A percentile compares a stretch with the other conserved stretches of the same genome.
These are phyloP conservation scores for Xanthorhoe spadicearia DNA, from an alignment of 2,888 invertebrate genomes.

Conservation along the genomic window DNA sequence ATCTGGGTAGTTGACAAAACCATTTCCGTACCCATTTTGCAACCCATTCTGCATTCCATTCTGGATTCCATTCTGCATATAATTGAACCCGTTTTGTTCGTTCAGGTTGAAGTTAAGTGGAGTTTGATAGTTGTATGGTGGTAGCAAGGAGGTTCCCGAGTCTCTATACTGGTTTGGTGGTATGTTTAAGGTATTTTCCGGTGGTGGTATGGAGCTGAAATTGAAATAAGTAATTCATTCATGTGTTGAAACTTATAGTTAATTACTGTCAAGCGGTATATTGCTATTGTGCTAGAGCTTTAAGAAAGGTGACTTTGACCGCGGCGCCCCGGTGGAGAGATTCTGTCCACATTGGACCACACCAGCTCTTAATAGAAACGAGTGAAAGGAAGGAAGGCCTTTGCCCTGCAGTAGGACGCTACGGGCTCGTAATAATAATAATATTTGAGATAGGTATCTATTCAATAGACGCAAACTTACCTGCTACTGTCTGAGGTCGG, in stretches of 20 bases:
- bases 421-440: no score
- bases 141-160: constrained; percentile 57
- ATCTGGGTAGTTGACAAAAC: constrained; percentile 62
- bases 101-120: constrained; percentile 65
- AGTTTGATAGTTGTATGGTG: constrained; percentile 68
- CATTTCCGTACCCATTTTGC: constrained; percentile 56
- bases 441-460: background rate
- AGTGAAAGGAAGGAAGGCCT: no score
- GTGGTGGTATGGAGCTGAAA: constrained; percentile 71
- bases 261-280: no score
- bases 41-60: constrained; percentile 21
- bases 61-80: constrained; percentile 38
- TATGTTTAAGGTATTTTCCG: constrained; percentile 70
- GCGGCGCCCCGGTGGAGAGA: no score
- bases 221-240: constrained; percentile 17
- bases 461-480: constrained; percentile 45
- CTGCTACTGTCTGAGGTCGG: constrained; percentile 74
- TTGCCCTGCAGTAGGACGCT: no score
- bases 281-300: no score
- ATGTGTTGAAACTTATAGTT: no score
- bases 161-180: constrained; percentile 65
- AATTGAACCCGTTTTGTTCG: constrained; percentile 70
- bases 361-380: no score
- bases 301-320: no score
- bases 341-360: no score